A percentile compares a stretch with the other conserved stretches of the same genome.
Evolutionary conservation across 2,797 vertebrate species (phyloP).

Genomic region (Tapera naevia): DNA sequence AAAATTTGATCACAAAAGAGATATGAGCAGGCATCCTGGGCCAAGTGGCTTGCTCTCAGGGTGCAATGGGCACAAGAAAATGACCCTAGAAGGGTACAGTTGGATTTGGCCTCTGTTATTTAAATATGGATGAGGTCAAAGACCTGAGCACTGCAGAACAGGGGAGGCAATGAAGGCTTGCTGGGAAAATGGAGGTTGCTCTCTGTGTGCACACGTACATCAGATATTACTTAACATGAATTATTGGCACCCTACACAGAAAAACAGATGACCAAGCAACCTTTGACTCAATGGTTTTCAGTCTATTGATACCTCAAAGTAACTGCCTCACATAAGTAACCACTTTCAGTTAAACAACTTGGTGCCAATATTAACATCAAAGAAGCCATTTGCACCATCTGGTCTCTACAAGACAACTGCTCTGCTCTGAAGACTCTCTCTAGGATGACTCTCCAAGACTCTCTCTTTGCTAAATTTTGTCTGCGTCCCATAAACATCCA

Average conservation of each 20-base stretch:
- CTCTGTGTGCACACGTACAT: neutral
- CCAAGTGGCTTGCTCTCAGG: neutral
- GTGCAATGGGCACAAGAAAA: neutral
- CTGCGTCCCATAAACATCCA: neutral
- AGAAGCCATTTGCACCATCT: neutral
- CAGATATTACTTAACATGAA: neutral
- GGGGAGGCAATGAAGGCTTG: neutral
- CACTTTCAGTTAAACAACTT: neutral
- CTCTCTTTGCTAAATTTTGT: neutral
- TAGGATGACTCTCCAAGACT: neutral
- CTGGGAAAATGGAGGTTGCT: neutral
- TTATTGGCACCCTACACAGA: neutral
- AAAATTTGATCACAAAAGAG: neutral
- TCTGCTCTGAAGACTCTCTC: neutral
- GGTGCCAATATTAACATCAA: neutral
- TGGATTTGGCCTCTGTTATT: neutral
- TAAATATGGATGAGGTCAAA: neutral
- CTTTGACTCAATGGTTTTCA: fast-evolving
- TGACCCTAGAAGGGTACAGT: neutral
- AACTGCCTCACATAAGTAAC: neutral
- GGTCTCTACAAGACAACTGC: neutral
- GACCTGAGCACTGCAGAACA: neutral
- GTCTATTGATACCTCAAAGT: neutral
- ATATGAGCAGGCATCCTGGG: neutral
- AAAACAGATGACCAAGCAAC: neutral